Base-by-base conservation (phyloP, 2,888 invertebrate genomes). In the Agrotis segetum region DNA sequence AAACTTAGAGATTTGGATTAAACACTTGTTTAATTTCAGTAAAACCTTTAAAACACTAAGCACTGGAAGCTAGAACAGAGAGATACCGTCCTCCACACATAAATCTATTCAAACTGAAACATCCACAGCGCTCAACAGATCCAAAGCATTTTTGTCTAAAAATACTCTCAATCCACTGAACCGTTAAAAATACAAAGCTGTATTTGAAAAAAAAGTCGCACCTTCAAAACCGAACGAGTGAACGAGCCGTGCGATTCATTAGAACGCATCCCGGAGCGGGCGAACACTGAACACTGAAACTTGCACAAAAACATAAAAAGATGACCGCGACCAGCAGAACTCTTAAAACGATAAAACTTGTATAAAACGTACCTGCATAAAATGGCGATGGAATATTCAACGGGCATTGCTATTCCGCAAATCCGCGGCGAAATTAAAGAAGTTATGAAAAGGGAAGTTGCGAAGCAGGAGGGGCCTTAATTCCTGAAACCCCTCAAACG, bases 341-440 rank as follows among this genome's bases (percentile, higher is more conserved):
- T 82, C 79, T 80, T 80, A 83, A 85, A 88, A 78, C 87, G 87
- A 90, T 89, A 87, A 89, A 91, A 91, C 84, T 91, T 90, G 88
- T 87, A 89, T 88, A n/a, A n/a, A n/a, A 89, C 86, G 84, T 88
- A 90, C 89, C 89, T 89, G 90, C 87, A 89, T 88, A 90, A 91
- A 90, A 88, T 88, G 85, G 80, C 89, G 89, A 87, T 87, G 87
- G 91, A 90, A 90, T 90, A 89, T 89, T 89, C 88, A 89, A 87
- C 88, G 82, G 84, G 76, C 81, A 84, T 86, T 84, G 86, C 84
- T 89, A 89, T 90, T 88, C 88, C 88, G 71, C 77, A 86, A 85
- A 86, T 85, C 87, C 81, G 83, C 79, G 88, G 89, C 86, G 86
- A 91, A 92, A 93, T 92, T 92, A 91, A 92, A 91, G 88, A 92